A percentile compares a stretch with the other conserved stretches of the same genome.
Evolutionary conservation across 2,113 vertebrate genomes (phyloP).

Genomic region (Tachycineta bicolor): DNA sequence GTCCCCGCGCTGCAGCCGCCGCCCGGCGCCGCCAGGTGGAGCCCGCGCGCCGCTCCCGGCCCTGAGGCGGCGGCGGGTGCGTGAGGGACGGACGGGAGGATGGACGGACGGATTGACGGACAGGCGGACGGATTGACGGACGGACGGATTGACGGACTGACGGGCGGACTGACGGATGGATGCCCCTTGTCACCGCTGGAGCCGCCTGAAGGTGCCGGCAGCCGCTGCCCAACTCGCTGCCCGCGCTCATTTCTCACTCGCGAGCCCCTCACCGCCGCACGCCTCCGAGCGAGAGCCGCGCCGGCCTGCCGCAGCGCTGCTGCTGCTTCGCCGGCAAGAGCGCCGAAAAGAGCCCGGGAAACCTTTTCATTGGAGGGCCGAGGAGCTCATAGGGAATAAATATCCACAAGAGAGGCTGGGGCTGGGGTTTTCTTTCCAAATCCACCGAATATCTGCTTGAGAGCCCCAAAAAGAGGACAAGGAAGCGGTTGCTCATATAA

Average conservation of each 20-base stretch:
- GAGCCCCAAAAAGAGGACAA: not conserved
- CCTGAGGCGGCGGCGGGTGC: accelerated
- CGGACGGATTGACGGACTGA: accelerated
- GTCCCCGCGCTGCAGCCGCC: not conserved
- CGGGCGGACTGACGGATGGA: not conserved
- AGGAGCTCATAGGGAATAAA: not conserved
- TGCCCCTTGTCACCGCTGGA: not conserved
- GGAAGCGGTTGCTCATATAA: not conserved
- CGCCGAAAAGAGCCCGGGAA: not conserved
- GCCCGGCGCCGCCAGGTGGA: constrained; percentile 63
- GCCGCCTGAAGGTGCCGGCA: not conserved
- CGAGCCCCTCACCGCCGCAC: not conserved
- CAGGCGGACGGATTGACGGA: accelerated
- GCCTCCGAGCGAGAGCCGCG: not conserved
- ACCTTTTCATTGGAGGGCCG: not conserved
- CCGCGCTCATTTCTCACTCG: not conserved
- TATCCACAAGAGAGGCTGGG: not conserved
- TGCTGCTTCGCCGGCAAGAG: not conserved
- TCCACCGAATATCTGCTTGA: not conserved
- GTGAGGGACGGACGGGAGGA: not conserved
- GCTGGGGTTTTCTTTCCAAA: not conserved
- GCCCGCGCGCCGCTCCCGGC: not conserved
- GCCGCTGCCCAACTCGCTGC: not conserved
- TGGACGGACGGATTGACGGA: not conserved
- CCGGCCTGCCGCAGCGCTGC: not conserved